Conservation (phyloP, 2,888 invertebrate genomes). For the Bursaphelenchus okinawaensis region DNA sequence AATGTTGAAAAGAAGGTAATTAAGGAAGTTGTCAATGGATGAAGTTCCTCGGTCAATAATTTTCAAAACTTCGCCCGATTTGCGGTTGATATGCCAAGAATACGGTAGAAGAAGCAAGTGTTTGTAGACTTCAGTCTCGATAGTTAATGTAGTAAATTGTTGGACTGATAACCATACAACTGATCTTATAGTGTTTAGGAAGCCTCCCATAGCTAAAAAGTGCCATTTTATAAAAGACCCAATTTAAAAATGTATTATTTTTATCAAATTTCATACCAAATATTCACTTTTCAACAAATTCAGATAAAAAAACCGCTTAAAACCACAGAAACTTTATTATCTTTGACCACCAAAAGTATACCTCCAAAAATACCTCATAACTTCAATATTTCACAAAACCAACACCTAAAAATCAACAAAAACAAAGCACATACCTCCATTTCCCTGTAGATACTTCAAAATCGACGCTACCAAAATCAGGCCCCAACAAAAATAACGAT, state of each 20-base stretch:
- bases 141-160: conserved; percentile 87
- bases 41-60: conserved; percentile 96
- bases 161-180: conserved; percentile 92
- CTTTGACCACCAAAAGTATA: too few species aligned
- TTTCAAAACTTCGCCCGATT: conserved; percentile 91
- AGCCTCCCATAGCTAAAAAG: conserved; percentile 64
- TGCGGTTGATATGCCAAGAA: conserved; percentile 86
- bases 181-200: conserved; percentile 81
- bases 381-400: not conserved
- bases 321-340: not conserved
- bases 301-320: not conserved
- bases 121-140: conserved; percentile 64
- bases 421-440: conserved; percentile 66
- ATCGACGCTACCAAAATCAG: conserved; percentile 77
- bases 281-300: too few species aligned
- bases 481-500: conserved; percentile 75
- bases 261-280: too few species aligned
- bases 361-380: too few species aligned
- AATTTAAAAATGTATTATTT: not conserved
- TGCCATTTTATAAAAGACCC: not conserved
- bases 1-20: conserved; percentile 72
- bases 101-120: conserved; percentile 67
- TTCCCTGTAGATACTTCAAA: conserved; percentile 89
- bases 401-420: not conserved
- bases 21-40: conserved; percentile 86